Conservation (phyloP, 2,888 invertebrate species). For the Scaptomyza flava region DNA sequence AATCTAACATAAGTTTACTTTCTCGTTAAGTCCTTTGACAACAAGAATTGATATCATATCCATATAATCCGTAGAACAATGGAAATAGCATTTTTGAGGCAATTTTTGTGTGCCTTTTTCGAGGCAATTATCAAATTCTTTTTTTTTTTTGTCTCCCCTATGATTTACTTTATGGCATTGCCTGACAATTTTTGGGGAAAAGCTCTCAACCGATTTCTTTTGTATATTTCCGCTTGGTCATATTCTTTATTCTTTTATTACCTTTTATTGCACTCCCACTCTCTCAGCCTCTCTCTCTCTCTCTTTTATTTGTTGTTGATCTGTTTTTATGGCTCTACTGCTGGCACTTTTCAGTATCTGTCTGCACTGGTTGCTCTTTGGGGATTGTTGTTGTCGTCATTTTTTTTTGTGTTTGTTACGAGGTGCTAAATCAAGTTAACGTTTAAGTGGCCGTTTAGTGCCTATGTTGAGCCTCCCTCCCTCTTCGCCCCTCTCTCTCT, state of each 20-base stretch:
- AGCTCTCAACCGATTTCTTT: conserved; percentile 39
- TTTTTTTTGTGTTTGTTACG: conserved; percentile 57
- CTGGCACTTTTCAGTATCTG: conserved; percentile 12
- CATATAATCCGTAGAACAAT: conserved; percentile 10
- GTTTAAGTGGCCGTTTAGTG: conserved; percentile 78
- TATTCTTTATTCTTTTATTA: conserved; percentile 3
- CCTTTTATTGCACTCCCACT: conserved; percentile 48
- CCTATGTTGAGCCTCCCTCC: conserved; percentile 48
- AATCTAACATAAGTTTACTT: not conserved
- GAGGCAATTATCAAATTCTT: conserved; percentile 62
- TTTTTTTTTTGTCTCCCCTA: conserved; percentile 13
- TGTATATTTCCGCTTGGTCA: conserved; percentile 29
- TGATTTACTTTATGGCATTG: conserved; percentile 56
- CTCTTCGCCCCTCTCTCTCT: not conserved
- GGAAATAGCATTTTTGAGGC: not conserved
- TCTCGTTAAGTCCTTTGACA: not conserved
- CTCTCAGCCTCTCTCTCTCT: conserved; percentile 8
- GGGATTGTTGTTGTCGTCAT: conserved; percentile 15
- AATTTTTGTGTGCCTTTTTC: conserved; percentile 5
- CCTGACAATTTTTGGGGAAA: conserved; percentile 32
- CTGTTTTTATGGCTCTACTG: conserved; percentile 56
- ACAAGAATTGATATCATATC: conserved; percentile 12
- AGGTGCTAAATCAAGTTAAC: conserved; percentile 80
- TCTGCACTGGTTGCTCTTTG: conserved; percentile 40
- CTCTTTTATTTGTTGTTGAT: conserved; percentile 44